Evolutionary conservation across 2,113 vertebrate species (phyloP).

Genomic region (Turnix velox): DNA sequence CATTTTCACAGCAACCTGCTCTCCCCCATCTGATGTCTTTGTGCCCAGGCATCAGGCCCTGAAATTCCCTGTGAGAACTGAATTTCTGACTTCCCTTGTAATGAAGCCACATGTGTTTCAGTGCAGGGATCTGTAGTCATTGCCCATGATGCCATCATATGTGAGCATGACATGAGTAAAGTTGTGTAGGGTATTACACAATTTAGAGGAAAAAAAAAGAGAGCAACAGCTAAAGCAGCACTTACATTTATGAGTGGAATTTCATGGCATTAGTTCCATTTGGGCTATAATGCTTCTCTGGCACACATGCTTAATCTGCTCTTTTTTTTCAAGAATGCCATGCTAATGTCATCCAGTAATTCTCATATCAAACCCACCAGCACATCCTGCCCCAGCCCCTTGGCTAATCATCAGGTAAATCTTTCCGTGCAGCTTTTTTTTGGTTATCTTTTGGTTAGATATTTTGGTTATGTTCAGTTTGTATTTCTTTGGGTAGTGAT

Average conservation of each 20-base stretch:
- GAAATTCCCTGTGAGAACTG: background rate
- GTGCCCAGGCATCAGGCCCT: background rate
- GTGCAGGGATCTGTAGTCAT: background rate
- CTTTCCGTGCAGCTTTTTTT: background rate
- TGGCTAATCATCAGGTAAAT: background rate
- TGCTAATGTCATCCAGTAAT: background rate
- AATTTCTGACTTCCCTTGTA: background rate
- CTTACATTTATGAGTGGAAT: background rate
- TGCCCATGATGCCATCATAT: background rate
- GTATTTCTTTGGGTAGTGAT: background rate
- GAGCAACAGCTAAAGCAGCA: background rate
- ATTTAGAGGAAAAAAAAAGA: background rate
- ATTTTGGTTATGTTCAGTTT: too few relatives aligned
- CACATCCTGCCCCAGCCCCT: background rate
- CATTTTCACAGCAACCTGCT: background rate
- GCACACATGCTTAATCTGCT: slow-evolving; percentile 26
- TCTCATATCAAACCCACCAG: background rate
- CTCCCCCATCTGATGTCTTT: background rate
- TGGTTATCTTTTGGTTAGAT: background rate
- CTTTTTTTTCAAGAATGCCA: slow-evolving; percentile 7
- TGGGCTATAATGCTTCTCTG: background rate
- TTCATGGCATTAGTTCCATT: slow-evolving; percentile 14
- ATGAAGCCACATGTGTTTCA: background rate
- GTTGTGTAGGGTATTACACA: background rate
- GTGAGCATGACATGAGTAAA: background rate